Evolutionary conservation across 2,113 vertebrate genomes (phyloP).

Genomic region (Xiphophorus maculatus): DNA sequence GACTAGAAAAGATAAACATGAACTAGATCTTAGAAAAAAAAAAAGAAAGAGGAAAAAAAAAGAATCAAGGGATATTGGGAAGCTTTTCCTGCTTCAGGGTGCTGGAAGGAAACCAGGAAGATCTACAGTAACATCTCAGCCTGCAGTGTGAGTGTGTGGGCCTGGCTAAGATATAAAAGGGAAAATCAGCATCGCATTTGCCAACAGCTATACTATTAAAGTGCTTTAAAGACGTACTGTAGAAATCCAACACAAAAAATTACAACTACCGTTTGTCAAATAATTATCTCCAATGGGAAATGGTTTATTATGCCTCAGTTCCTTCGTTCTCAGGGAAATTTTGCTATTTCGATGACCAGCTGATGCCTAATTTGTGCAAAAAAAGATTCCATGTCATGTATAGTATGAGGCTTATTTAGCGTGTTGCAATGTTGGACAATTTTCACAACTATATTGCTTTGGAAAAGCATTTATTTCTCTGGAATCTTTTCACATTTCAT

Average conservation of each 20-base stretch:
- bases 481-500: too few species aligned
- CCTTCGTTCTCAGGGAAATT: conserved; percentile 4
- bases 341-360: not conserved
- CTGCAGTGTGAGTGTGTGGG: conserved; percentile 11
- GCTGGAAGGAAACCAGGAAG: conserved; percentile 34
- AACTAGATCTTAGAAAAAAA: not conserved
- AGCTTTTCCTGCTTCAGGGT: conserved; percentile 33
- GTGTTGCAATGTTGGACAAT: conserved; percentile 1
- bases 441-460: not conserved
- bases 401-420: not conserved
- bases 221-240: conserved; percentile 8
- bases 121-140: conserved; percentile 41
- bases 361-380: not conserved
- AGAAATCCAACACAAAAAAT: conserved; percentile 12
- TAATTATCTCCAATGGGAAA: conserved; percentile 33
- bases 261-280: conserved; percentile 12
- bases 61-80: not conserved
- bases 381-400: not conserved
- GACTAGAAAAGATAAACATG: conserved; percentile 17
- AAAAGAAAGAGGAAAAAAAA: not conserved
- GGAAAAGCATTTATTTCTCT: too few species aligned
- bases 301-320: not conserved
- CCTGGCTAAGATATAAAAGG: conserved; percentile 23
- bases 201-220: conserved; percentile 19
- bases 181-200: conserved; percentile 44